Conservation (phyloP, 2,797 vertebrate genomes). For the Corythornis leucogaster region DNA sequence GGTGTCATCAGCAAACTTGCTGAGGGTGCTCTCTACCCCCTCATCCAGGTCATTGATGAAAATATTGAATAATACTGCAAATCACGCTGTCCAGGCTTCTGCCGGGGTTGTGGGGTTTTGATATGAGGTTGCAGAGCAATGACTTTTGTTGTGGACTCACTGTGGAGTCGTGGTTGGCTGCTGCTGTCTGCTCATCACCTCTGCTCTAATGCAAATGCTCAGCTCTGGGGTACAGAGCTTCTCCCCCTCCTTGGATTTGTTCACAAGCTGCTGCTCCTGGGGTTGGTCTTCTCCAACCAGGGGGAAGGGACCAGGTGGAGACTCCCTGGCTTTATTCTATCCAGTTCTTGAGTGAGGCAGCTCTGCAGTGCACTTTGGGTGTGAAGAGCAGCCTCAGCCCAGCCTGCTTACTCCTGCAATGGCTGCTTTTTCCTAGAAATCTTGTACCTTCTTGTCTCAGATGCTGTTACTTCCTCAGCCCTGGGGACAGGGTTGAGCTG, state of each 20-base stretch:
- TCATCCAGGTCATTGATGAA: too few relatives aligned
- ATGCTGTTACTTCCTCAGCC: not conserved
- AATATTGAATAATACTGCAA: too few relatives aligned
- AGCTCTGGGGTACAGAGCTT: not conserved
- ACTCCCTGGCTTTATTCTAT: not conserved
- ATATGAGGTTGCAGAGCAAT: not conserved
- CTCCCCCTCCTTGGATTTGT: not conserved
- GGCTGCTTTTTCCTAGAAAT: not conserved
- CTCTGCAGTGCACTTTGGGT: not conserved
- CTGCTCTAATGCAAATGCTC: not conserved
- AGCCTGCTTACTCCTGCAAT: not conserved
- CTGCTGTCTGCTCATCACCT: not conserved
- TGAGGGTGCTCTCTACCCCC: too few relatives aligned
- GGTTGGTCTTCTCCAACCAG: not conserved
- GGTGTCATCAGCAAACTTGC: too few relatives aligned
- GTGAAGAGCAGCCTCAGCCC: not conserved
- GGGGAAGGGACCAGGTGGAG: not conserved
- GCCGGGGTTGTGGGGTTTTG: not conserved
- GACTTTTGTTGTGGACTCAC: not conserved
- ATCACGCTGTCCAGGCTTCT: rapidly evolving
- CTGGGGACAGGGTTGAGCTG: not conserved
- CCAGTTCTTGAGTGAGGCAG: not conserved
- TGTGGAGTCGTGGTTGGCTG: not conserved
- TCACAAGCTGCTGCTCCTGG: not conserved
- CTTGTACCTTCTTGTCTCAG: not conserved